Evolutionary conservation across 2,113 vertebrate species (phyloP), one percentile per base, ranked within the genome.

Genomic region (Plecotus auritus): DNA sequence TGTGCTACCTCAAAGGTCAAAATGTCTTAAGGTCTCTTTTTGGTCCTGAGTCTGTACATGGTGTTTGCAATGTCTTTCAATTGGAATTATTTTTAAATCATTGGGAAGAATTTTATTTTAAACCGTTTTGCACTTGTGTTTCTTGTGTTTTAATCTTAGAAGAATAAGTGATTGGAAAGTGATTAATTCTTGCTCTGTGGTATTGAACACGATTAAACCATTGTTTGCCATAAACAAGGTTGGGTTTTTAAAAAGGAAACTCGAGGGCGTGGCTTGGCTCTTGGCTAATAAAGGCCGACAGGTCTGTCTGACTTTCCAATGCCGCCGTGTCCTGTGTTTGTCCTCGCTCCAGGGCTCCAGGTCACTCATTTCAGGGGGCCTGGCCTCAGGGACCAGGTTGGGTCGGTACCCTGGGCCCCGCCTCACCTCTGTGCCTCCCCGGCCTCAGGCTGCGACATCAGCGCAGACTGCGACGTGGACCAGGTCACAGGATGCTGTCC

Each of bases 1-100:
- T 97, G 98, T 98, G 98, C 98, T 99, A 99, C 98, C 98, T 99
- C 98, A 99, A 97, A 98, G 98, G 98, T 98, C 98, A 98, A 98
- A 98, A 97, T 98, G 97, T 97, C 98, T 98, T 98, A 98, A 98
- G 97, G 97, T 98, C 97, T 96, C 98, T 97, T 98, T 97, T 97
- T 97, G 95, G 97, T 97, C 97, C 97, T 98, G 96, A 98, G 97
- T 98, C 97, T 97, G 67, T 94, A 95, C 76, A 95, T 97, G 59
- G 54, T 97, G 97, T 98, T 98, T 97, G 90, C 97, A 96, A 91
- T 97, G 67, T 96, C 76, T 98, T 93, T 98, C 80, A 78, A 93
- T 98, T 98, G 89, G 93, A 97, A 96, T 98, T 96, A 70, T 67
- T 94, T 97, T 96, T 95, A 97, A 97, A 92, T 96, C 91, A 74